Percentiles rank a stretch among this genome's conserved stretches.
These are phyloP conservation scores for Atherinosoma microstoma DNA, from an alignment of 2,797 vertebrate species.

Conservation along the genomic window DNA sequence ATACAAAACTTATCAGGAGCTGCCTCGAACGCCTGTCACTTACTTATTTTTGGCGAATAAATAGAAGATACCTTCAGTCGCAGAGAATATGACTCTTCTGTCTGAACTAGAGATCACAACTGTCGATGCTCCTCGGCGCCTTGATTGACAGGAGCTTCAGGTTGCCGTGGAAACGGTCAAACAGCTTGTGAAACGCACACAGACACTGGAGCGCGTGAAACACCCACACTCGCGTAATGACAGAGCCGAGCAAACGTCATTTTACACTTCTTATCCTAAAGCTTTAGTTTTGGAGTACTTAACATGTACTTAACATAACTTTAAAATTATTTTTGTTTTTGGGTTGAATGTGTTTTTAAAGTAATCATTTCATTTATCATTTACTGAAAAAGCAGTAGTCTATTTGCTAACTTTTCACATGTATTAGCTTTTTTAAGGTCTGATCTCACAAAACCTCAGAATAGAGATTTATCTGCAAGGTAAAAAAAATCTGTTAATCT, in stretches of 20 bases:
- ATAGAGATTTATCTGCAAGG: too few species aligned
- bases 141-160: slow-evolving; percentile 42
- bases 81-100: not conserved
- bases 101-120: not conserved
- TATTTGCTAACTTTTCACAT: too few species aligned
- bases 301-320: too few species aligned
- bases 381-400: too few species aligned
- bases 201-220: not conserved
- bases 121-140: not conserved
- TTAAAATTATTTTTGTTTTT: too few species aligned
- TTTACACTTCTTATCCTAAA: not conserved
- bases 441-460: too few species aligned
- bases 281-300: too few species aligned
- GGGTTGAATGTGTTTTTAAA: too few species aligned
- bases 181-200: slow-evolving; percentile 31
- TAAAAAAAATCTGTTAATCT: too few species aligned
- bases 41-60: slow-evolving; percentile 15
- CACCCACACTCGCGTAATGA: not conserved
- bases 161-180: slow-evolving; percentile 58
- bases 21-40: not conserved
- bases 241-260: not conserved
- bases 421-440: too few species aligned
- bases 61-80: not conserved
- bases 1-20: not conserved
- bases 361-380: too few species aligned